phyloP scores from a whole-genome alignment of 2,113 vertebrate species.

The Oreochromis tanganicae region DNA sequence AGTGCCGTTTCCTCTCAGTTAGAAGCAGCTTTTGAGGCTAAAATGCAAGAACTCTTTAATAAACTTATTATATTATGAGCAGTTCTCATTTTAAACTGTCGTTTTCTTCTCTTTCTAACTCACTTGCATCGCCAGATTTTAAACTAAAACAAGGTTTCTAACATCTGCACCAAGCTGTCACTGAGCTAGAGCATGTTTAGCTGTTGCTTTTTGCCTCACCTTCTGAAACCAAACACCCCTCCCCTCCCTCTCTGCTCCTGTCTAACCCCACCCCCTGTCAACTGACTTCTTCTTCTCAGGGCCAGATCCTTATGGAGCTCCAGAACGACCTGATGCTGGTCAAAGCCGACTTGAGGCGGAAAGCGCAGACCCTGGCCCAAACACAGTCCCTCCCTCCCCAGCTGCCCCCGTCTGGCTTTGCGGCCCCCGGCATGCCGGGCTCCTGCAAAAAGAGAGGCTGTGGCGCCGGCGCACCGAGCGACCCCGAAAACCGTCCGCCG shows the following conservation, averaged over 20 bases:
- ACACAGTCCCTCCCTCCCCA: constrained; percentile 23
- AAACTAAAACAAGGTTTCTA: constrained; percentile 32
- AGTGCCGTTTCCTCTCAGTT: rapidly evolving
- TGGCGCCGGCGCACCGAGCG: constrained; percentile 27
- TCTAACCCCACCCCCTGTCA: constrained; percentile 43
- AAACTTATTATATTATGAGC: background rate
- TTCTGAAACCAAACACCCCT: background rate
- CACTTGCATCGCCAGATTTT: constrained; percentile 27
- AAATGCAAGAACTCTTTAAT: background rate
- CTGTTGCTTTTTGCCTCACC: background rate
- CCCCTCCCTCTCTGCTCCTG: background rate
- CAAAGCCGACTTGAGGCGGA: constrained; percentile 84
- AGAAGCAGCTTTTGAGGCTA: background rate
- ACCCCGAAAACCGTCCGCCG: constrained; percentile 82
- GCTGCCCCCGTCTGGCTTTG: constrained; percentile 70
- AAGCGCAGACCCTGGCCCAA: constrained; percentile 78
- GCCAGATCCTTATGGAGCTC: constrained; percentile 88
- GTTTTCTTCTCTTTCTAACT: constrained; percentile 15
- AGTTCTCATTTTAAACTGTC: background rate
- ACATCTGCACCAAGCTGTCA: constrained; percentile 12
- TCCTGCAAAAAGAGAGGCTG: constrained; percentile 80
- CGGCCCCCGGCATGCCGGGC: constrained; percentile 56
- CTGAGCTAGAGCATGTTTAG: constrained; percentile 11
- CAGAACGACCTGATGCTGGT: constrained; percentile 87
- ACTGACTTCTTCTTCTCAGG: constrained; percentile 73